Evolutionary conservation across 1,140 invertebrate genomes (phyloP).

Genomic region (Alviniconcha marisindica): DNA sequence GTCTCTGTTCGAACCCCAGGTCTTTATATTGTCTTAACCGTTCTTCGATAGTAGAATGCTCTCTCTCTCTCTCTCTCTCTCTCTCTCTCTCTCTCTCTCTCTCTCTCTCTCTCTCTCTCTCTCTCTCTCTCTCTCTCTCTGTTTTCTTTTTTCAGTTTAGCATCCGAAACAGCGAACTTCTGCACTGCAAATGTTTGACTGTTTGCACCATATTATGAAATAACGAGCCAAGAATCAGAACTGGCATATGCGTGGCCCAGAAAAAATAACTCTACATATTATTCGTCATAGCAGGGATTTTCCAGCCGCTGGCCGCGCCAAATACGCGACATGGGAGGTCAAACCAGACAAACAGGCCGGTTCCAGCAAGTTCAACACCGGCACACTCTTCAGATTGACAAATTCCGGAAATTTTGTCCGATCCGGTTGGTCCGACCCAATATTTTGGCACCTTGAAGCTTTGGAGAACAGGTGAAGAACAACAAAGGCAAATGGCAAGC

Average conservation of each 20-base stretch:
- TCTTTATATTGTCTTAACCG: too few species aligned
- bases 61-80: not conserved
- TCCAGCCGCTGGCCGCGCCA: too few species aligned
- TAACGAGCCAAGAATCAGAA: too few species aligned
- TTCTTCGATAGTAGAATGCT: too few species aligned
- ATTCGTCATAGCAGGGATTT: too few species aligned
- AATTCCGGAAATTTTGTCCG: not conserved
- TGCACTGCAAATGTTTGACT: too few species aligned
- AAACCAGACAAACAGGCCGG: not conserved
- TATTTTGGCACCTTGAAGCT: slow-evolving; percentile 16
- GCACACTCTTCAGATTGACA: not conserved
- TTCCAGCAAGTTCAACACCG: not conserved
- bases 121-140: not conserved
- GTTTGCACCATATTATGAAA: too few species aligned
- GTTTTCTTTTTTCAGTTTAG: not conserved
- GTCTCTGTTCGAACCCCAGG: too few species aligned
- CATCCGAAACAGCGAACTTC: too few species aligned
- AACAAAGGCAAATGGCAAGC: not conserved
- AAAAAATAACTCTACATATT: too few species aligned
- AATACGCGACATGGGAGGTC: not conserved
- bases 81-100: not conserved
- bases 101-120: too few species aligned
- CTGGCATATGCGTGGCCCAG: too few species aligned
- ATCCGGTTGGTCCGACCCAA: slow-evolving; percentile 2
- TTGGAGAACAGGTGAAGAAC: not conserved